Evolutionary conservation across 2,888 invertebrate species (phyloP).

Genomic region (Leptopilina syphax): DNA sequence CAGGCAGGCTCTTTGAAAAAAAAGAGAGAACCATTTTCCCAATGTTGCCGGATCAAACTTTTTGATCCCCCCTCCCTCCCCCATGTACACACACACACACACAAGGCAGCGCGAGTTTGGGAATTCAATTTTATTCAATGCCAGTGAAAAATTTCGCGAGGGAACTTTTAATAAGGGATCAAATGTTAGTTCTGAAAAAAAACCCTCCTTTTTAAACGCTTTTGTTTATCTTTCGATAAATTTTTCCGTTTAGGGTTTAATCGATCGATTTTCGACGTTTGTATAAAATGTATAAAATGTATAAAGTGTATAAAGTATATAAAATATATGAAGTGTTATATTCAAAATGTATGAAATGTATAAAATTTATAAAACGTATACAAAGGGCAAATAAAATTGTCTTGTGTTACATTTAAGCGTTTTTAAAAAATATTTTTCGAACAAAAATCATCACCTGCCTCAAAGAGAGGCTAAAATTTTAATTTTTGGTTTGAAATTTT

Average conservation of each 20-base stretch:
- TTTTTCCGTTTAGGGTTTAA: constrained; percentile 25
- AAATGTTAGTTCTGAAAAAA: constrained; percentile 7
- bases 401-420: too few species aligned
- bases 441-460: too few species aligned
- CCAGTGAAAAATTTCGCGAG: not conserved
- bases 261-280: not conserved
- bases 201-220: not conserved
- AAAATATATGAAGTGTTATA: too few species aligned
- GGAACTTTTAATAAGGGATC: constrained; percentile 34
- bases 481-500: too few species aligned
- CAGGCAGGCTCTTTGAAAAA: not conserved
- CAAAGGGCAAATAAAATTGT: too few species aligned
- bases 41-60: constrained; percentile 21
- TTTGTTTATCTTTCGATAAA: constrained; percentile 30
- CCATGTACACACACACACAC: too few species aligned
- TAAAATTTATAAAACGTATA: too few species aligned
- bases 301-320: too few species aligned
- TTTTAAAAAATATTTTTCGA: too few species aligned
- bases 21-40: not conserved
- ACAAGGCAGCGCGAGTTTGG: not conserved
- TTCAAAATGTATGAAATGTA: too few species aligned
- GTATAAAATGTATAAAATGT: too few species aligned
- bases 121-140: constrained; percentile 17
- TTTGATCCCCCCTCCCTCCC: not conserved
- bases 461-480: too few species aligned